Evolutionary conservation across 2,888 invertebrate species (phyloP).

Genomic region (Aethes cnicana): DNA sequence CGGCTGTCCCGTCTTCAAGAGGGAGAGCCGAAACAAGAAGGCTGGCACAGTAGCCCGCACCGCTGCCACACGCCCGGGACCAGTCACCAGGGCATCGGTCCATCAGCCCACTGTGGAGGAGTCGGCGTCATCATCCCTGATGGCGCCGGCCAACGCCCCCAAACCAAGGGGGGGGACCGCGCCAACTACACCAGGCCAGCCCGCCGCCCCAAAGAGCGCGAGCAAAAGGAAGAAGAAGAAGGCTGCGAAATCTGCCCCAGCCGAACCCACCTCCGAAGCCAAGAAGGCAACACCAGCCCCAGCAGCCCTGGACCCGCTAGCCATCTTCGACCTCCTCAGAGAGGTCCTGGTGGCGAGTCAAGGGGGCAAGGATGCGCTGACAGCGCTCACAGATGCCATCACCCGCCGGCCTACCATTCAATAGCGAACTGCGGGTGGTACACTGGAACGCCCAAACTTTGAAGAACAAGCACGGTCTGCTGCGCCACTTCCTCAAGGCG

Average conservation of each 20-base stretch:
- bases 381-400: too few species aligned
- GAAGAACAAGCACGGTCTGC: slow-evolving; percentile 14
- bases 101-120: not conserved
- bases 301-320: slow-evolving; percentile 19
- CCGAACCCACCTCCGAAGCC: slow-evolving; percentile 9
- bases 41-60: not conserved
- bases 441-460: too few species aligned
- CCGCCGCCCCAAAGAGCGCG: not conserved
- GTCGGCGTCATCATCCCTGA: not conserved
- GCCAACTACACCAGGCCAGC: too few species aligned
- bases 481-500: not conserved
- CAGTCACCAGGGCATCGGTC: not conserved
- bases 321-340: too few species aligned
- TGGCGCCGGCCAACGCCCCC: slow-evolving; percentile 9
- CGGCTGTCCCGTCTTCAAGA: not conserved
- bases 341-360: too few species aligned
- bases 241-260: too few species aligned
- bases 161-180: not conserved
- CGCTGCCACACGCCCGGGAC: too few species aligned
- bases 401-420: too few species aligned
- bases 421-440: too few species aligned
- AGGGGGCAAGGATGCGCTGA: too few species aligned
- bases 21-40: not conserved
- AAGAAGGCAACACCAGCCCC: slow-evolving; percentile 9
- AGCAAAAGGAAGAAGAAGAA: not conserved